Evolutionary conservation across 2,888 invertebrate species (phyloP), one percentile per base, ranked within the genome.

Genomic region (Tetramorium bicarinatum): DNA sequence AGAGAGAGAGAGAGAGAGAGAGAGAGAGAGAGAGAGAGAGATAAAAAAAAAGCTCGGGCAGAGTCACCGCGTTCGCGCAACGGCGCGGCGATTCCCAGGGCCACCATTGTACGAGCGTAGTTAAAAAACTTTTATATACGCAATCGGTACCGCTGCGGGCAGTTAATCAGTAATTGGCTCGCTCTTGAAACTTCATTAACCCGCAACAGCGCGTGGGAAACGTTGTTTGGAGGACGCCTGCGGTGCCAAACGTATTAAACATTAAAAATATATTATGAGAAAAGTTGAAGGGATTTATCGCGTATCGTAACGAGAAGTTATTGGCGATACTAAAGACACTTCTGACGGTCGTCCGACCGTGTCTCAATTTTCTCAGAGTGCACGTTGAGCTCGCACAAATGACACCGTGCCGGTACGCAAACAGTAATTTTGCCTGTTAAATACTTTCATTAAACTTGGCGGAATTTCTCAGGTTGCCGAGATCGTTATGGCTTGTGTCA

Each of bases 361-460:
- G 66, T 81, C 86, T 89, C 80, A 89, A 89, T 89, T 81, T 86
- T 74, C 75, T 34, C 66, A 38, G 41, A 21, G 61, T 52, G 71
- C 76, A 49, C 77, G 59, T 59, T 69, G 34, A 8, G 3, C 29
- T 38, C n/a, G 25, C 38, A 66, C 77, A n/a, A 67, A 49, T 62
- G 62, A 25, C 41, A 52, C 47, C n/a, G 44, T 41, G 18, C 9
- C 59, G 59, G 64, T 67, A 74, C 84, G 62, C 77, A 69, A 34
- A 69, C 85, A 85, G 88, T 85, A 89, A 92, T 90, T 89, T 86
- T 85, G 83, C 84, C 75, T 74, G 85, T 88, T 89, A 91, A 91
- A 91, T 92, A 91, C 89, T 93, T 92, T 92, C 92, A 93, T 93
- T 92, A 92, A 91, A 83, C 89, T 87, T 83, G 81, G 80, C 76